These are phyloP conservation scores for Malacosoma neustria DNA, from an alignment of 2,888 invertebrate species.

Conservation along the genomic window DNA sequence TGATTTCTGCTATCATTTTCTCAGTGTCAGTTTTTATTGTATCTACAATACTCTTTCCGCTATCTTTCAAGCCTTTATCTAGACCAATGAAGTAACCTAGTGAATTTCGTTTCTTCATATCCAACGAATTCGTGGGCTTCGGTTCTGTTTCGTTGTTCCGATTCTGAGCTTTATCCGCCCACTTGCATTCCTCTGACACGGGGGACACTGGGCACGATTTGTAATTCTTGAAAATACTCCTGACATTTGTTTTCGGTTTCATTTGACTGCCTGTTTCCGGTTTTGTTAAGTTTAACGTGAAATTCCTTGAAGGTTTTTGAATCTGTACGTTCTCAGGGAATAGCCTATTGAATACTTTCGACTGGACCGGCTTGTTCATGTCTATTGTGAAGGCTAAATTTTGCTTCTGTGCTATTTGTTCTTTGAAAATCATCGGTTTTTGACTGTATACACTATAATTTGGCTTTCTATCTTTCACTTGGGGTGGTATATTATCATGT, in stretches of 20 bases:
- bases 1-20: slow-evolving; percentile 79
- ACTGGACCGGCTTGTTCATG: slow-evolving; percentile 41
- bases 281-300: slow-evolving; percentile 50
- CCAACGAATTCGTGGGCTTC: slow-evolving; percentile 48
- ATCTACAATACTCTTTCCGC: slow-evolving; percentile 74
- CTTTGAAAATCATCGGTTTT: slow-evolving; percentile 49
- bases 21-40: slow-evolving; percentile 78
- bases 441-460: slow-evolving; percentile 33
- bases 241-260: slow-evolving; percentile 47
- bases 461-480: slow-evolving; percentile 28
- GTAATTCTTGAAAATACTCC: slow-evolving; percentile 78
- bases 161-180: slow-evolving; percentile 65
- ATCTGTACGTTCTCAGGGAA: slow-evolving; percentile 50
- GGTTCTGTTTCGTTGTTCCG: slow-evolving; percentile 25
- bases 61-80: slow-evolving; percentile 59
- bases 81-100: slow-evolving; percentile 80
- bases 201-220: slow-evolving; percentile 89
- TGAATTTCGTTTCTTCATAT: slow-evolving; percentile 73
- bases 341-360: slow-evolving; percentile 60
- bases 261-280: slow-evolving; percentile 44
- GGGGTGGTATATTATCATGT: slow-evolving; percentile 39
- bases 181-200: slow-evolving; percentile 85
- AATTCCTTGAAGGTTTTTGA: slow-evolving; percentile 48
- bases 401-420: slow-evolving; percentile 42
- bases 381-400: slow-evolving; percentile 48